These are phyloP conservation scores for Aspiorhynchus laticeps DNA, from an alignment of 2,113 vertebrate genomes.

Conservation along the genomic window DNA sequence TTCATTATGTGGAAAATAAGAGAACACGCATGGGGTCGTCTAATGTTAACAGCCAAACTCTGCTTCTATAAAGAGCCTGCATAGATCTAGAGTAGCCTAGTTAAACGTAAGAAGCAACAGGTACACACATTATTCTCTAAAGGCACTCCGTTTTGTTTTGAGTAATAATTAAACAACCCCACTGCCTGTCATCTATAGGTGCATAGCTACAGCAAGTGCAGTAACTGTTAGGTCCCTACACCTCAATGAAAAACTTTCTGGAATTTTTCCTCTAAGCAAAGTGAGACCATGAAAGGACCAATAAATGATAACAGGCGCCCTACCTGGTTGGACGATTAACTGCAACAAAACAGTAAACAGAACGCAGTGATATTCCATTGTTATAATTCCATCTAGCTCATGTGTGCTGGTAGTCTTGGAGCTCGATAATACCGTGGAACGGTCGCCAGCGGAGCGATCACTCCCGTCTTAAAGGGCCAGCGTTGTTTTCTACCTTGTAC, in stretches of 20 bases:
- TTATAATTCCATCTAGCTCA: constrained; percentile 76
- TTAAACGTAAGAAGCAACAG: constrained; percentile 14
- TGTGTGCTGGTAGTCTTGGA: constrained; percentile 52
- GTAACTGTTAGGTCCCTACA: not conserved
- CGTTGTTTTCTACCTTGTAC: constrained; percentile 25
- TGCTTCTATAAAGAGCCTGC: not conserved
- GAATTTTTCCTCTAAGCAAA: not conserved
- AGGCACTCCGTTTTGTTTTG: not conserved
- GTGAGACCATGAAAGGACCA: not conserved
- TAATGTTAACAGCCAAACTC: not conserved
- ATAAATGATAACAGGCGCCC: constrained; percentile 36
- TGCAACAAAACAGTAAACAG: constrained; percentile 73
- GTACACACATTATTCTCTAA: not conserved
- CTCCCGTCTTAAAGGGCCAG: constrained; percentile 58
- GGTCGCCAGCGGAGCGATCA: constrained; percentile 46
- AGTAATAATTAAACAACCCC: not conserved
- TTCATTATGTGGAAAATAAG: not conserved
- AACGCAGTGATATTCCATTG: constrained; percentile 78
- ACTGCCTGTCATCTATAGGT: not conserved
- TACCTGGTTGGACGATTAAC: constrained; percentile 73
- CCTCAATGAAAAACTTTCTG: constrained; percentile 3
- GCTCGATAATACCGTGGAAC: constrained; percentile 47
- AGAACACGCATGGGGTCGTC: not conserved
- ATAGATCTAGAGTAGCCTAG: not conserved
- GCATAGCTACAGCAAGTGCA: not conserved